phyloP scores from a whole-genome alignment of 2,888 invertebrate species.

The Tolmerus cingulatus region DNA sequence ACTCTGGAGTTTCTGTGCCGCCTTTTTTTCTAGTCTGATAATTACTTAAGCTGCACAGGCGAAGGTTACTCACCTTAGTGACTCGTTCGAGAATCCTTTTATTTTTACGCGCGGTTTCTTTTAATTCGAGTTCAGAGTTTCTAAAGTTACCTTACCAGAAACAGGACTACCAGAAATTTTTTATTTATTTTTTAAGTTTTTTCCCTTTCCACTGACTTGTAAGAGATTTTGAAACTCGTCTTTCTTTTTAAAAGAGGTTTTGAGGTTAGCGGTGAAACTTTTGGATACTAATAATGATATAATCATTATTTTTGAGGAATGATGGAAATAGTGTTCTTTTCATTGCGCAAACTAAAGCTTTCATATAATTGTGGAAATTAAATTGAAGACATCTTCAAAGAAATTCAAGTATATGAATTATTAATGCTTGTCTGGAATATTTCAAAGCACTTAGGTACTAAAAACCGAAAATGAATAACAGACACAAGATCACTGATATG shows the following conservation, averaged over 20 bases:
- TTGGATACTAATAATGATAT: not conserved
- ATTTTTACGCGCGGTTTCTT: not conserved
- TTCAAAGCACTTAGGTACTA: too few species aligned
- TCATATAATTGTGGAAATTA: too few species aligned
- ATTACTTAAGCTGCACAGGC: conserved; percentile 5
- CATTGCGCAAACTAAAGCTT: not conserved
- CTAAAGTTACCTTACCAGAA: not conserved
- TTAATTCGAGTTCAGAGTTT: not conserved
- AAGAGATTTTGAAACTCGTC: not conserved
- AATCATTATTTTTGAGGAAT: not conserved
- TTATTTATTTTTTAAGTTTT: not conserved
- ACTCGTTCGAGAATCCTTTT: not conserved
- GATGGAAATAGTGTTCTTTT: not conserved
- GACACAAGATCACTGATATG: too few species aligned
- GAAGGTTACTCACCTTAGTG: not conserved
- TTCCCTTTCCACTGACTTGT: not conserved
- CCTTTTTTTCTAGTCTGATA: conserved; percentile 19
- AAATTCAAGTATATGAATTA: too few species aligned
- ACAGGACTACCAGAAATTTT: not conserved
- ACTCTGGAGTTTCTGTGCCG: not conserved
- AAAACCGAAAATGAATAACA: too few species aligned
- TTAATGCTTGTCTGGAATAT: too few species aligned
- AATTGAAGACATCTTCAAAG: too few species aligned
- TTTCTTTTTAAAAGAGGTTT: not conserved
- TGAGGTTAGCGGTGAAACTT: not conserved